A percentile compares a stretch with the other conserved stretches of the same genome.
Evolutionary conservation across 2,797 vertebrate genomes (phyloP).

Genomic region (Poeciliopsis gracilis): DNA sequence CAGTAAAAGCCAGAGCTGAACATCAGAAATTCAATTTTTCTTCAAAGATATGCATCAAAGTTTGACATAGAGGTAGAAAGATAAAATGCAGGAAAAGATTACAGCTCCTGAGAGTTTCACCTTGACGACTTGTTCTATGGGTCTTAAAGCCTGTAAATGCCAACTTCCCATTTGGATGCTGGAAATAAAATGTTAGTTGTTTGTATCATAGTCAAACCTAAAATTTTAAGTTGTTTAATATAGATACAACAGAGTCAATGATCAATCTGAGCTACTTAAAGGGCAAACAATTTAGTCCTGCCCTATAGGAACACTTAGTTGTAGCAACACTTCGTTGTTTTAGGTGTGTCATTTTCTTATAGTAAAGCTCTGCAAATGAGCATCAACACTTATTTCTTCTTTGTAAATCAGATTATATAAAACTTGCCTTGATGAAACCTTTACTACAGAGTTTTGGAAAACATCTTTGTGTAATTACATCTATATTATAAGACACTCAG

Average conservation of each 20-base stretch:
- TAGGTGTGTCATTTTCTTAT: background rate
- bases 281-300: too few relatives aligned
- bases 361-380: constrained; percentile 11
- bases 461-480: background rate
- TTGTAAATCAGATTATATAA: constrained; percentile 8
- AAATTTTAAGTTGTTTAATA: background rate
- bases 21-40: background rate
- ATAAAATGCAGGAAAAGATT: constrained; percentile 45
- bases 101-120: constrained; percentile 15
- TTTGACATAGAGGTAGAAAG: constrained; percentile 27
- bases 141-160: constrained; percentile 41
- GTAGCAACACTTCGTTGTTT: background rate
- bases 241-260: background rate
- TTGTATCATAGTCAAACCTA: constrained; percentile 11
- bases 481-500: background rate
- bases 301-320: background rate
- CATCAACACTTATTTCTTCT: constrained; percentile 14
- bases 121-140: constrained; percentile 32
- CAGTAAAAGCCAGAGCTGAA: background rate
- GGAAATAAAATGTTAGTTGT: background rate
- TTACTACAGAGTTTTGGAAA: constrained; percentile 1
- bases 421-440: background rate
- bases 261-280: background rate
- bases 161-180: constrained; percentile 20
- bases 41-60: constrained; percentile 24